Evolutionary conservation across 2,797 vertebrate species (phyloP), one percentile per base, ranked within the genome.

Genomic region (Gymnoscopelus microlampas): DNA sequence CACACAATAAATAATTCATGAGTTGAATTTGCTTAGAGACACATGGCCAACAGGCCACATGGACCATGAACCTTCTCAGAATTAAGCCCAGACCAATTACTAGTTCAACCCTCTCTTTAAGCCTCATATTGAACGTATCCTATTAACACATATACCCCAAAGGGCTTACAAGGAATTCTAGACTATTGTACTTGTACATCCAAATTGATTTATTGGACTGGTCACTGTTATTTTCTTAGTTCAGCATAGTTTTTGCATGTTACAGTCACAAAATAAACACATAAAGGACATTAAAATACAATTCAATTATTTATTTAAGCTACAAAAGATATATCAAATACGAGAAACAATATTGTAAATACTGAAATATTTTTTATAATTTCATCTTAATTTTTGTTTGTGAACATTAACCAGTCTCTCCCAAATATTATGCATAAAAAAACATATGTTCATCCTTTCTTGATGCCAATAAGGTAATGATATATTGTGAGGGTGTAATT

Each of bases 61-160:
- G 26, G 50, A 71, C 53, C 74, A 60, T 64, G 73, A 73, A 26
- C 79, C 48, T 44, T 19, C 35, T 50, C 74, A 73, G 63, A 79
- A 51, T 66, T 66, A 73, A 71, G 79, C 73, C 68, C 50, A 23
- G 62, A 73, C 73, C 68, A 77, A 67, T 61, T 61, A 39, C 39
- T 39, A 26, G 12, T 66, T 71, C 66, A 56, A 66, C 62, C 19
- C 59, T 79, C 66, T 72, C 60, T 71, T 80, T 68, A 67, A 75
- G 70, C 15, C 9, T 35, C 68, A 55, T 81, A 86, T 85, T 89
- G 56, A 76, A 70, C 66, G 80, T 78, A 83, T 84, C 68, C 64
- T 62, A 56, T 69, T 24, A 59, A 26, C 13, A 74, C 80, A 5
- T 32, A 63, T 57, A 64, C 64, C 71, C 29, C 49, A 12, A 63